Evolutionary conservation across 2,797 vertebrate genomes (phyloP), one percentile per base, ranked within the genome.

Genomic region (Remorina albescens): DNA sequence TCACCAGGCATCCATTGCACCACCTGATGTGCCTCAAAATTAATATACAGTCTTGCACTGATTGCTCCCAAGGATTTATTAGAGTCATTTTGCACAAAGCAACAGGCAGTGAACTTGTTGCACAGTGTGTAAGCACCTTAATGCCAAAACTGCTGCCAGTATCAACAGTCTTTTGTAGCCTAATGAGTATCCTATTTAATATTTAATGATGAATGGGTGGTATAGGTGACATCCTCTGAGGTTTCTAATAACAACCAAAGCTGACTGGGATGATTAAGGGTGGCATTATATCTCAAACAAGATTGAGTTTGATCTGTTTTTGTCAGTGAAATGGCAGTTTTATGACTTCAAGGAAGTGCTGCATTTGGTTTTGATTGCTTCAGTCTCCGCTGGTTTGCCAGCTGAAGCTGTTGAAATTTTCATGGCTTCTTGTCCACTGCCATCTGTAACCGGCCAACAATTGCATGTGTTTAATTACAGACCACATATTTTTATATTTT

Each of bases 301-400:
- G 51, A 50, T 5, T 23, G 18, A 60, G 76, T 74, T 71, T 36
- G 28, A 71, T 71, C 46, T 39, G 30, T 64, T 74, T 42, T 65
- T 50, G 62, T 64, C 34, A 46, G 49, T 21, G 36, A 13, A 64
- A 74, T 57, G 75, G 62, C 74, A 77, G 69, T 8, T 64, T 77
- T 71, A 84, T 26, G 71, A 68, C 77, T 28, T 30, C 28, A 32
- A 21, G 61, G 37, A 74, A 71, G 61, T 23, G 19, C 71, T 25
- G 58, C 71, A 57, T 74, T 77, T 67, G 62, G 62, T 67, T 81
- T 78, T 81, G 18, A 74, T 71, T 74, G 19, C 71, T 66, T 69
- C 19, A 12, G 69, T 74, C 60, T 42, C 19, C 56, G 7, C 6
- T 30, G 25, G 32, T 68, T 78, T 64, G 58, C 74, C 70, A 74